Evolutionary conservation across 2,113 vertebrate genomes (phyloP), one percentile per base, ranked within the genome.

Genomic region (Larimichthys crocea): DNA sequence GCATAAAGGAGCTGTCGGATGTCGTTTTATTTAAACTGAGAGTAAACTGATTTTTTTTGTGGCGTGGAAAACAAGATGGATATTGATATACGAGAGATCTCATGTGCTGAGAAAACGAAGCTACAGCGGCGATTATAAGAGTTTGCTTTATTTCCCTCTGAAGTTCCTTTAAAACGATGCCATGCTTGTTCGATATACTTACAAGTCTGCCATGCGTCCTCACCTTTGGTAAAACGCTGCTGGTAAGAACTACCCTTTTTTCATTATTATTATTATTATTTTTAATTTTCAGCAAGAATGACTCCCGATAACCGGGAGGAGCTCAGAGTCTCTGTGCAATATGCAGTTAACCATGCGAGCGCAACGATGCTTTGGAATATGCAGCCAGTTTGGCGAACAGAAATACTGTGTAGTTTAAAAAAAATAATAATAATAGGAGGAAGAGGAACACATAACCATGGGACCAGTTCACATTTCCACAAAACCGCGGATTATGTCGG

Each of bases 391-490:
- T 44, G 69, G 17, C 44, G 84, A 75, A 31, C 59, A 83, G 64
- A 79, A 79, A 85, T 26, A 31, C 24, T 66, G 40, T 63, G 81
- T 60, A 77, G 56, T 70, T 62, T 26, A 4, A 1, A 42, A 44
- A 44, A 49, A 22, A 68, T 24, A 24, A n/a, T n/a, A n/a, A n/a
- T n/a, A n/a, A 40, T 9, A 40, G 35, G 35, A 40, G 6, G 35
- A 10, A 74, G 66, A 44, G 60, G 67, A 57, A 80, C 83, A 84
- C 56, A 73, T 66, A 70, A 84, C 85, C 77, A 64, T 40, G 83
- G 89, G 86, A 89, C 64, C 82, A 67, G 80, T 93, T 90, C 76
- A 86, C 84, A 93, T 93, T 92, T 93, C 68, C 77, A 88, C 76
- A 90, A 92, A 91, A 88, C 79, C 61, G 31, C 24, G 76, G 91